Evolutionary conservation across 2,797 vertebrate genomes (phyloP), one percentile per base, ranked within the genome.

Genomic region (Manis javanica): DNA sequence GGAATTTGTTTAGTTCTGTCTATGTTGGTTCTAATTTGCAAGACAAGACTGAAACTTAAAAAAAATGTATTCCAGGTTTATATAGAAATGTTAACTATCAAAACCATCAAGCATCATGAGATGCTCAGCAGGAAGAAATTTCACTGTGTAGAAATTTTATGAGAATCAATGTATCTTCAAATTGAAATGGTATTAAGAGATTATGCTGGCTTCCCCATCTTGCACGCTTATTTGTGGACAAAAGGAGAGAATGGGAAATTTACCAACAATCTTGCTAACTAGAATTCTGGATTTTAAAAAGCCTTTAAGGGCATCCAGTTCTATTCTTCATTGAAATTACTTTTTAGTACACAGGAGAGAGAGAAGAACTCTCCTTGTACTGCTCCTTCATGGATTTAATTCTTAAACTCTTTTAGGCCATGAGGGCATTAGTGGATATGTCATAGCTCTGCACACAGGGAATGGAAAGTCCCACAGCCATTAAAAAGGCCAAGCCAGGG

Each of bases 401-500:
- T 71, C 42, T 61, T 46, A 75, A 78, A 24, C 5, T 51, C 49
- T 24, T 93, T 64, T 74, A 85, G 87, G 23, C 31, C 24, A 72
- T 21, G 8, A 90, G 19, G 16, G 12, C 68, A 23, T 16, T 53
- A n/a, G 14, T n/a, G 69, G 59, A 63, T 59, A 55, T 16, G 42
- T 79, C 37, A 34, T 26, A 84, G 23, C 46, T 87, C 78, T 89
- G 34, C 31, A 87, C 26, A 3, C 0, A 12, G 57, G 34, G 37
- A 86, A 71, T 69, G 79, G 91, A 90, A 96, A 96, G 95, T 89
- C 53, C 82, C 37, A 77, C 9, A 72, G 74, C 74, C n/a, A 42
- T 64, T 84, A 82, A 90, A 92, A 93, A 92, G 95, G 57, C 75
- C 51, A 95, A 82, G 7, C 39, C 18, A 59, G 55, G 69, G 68